Base-by-base conservation (phyloP, 2,113 vertebrate genomes). In the Erythrolamprus reginae region DNA sequence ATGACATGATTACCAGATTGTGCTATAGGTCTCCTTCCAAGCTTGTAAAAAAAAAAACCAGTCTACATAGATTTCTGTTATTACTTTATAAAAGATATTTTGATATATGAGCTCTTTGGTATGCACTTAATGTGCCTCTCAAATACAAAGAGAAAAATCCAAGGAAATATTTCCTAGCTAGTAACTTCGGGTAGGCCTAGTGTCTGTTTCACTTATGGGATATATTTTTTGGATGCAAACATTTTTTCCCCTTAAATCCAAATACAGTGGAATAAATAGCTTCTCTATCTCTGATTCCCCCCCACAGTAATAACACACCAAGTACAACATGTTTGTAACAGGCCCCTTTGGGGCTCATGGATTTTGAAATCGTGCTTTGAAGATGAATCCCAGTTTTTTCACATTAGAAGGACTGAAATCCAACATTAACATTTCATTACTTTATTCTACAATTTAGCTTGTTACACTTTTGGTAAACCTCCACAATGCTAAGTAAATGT, bases 1-100 rank as follows among this genome's bases (percentile, higher is more conserved):
- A 93, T 91, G 89, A 92, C 89, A 94, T 90, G 93, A 95, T 95
- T 94, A 96, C 96, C 94, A 94, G 88, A 95, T 95, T 95, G 95
- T 42, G 87, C 90, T 38, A 58, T 65, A 91, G 87, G 93, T 93
- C 93, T 95, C 94, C 94, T 1, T 0, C 61, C 91, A 24, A 86
- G 33, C 21, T 87, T 55, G 58, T 1, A 82, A 93, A 89, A 52
- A 91, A 70, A 91, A 94, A 86, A 83, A 82, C 88, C 53, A 50
- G 7, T 48, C 87, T 58, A 90, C 93, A 93, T 89, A 93, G 91
- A 91, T 91, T 95, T 91, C 87, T n/a, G n/a, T 77, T 58, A 77
- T 24, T 87, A 9, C 45, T 94, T 94, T 91, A 89, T 51, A 0
- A 0, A 50, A 87, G 42, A 5, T 42, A 10, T 90, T 95, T 93